Evolutionary conservation across 2,113 vertebrate species (phyloP), one percentile per base, ranked within the genome.

Genomic region (Megaleporinus macrocephalus): DNA sequence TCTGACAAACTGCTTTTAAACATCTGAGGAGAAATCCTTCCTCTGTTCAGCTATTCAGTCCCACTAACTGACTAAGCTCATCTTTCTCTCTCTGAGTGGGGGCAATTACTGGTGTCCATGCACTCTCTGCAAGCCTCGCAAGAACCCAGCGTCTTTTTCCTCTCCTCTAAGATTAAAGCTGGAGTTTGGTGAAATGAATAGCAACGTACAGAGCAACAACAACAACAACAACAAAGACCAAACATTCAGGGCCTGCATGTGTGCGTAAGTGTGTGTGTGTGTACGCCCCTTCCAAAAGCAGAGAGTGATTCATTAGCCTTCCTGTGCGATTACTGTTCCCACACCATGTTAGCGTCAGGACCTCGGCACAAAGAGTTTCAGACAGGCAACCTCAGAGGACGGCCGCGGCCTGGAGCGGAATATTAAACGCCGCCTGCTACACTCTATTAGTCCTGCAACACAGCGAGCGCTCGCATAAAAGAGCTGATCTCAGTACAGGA

Each of bases 361-460:
- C 81, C 74, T 73, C 59, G 61, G 83, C 82, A 86, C 82, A 86
- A 86, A 86, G 85, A 86, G 78, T 83, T 86, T 83, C 78, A 86
- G 85, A 81, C 85, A 86, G 81, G 78, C 81, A 77, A 86, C 79
- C 62, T 73, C 78, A 36, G 78, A 83, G 70, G 82, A 86, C 69
- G 63, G 82, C 82, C 30, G 82, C 10, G 62, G 78, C 68, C 78
- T 81, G 73, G 81, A 62, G 81, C 78, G 29, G 85, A 86, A 86
- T 86, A 78, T 81, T 83, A 86, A 86, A 81, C 22, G 24, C 20
- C 10, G 68, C 29, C 69, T 78, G 78, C 85, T 83, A 41, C 63
- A 69, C 62, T 71, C 82, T 61, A 80, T 84, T 84, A 84, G 72
- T 9, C n/a, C 62, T 5, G 71, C 61, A 26, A 55, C 65, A 76